A percentile compares a stretch with the other conserved stretches of the same genome.
Evolutionary conservation across 2,888 invertebrate genomes (phyloP).

Genomic region (Actias luna): DNA sequence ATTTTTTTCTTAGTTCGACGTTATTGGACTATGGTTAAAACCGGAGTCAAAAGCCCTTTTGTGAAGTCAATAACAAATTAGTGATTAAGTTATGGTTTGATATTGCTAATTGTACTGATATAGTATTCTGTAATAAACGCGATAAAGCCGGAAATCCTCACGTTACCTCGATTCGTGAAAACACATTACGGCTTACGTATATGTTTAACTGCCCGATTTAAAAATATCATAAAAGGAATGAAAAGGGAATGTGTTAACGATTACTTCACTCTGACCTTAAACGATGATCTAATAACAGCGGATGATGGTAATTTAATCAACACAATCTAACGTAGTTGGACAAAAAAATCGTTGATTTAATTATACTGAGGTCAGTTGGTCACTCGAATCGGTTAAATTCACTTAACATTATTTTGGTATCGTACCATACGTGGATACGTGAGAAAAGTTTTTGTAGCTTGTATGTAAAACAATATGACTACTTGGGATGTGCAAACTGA

Average conservation of each 20-base stretch:
- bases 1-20: no score
- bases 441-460: not conserved
- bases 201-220: not conserved
- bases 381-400: conserved; percentile 14
- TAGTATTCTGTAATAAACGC: no score
- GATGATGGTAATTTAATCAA: conserved; percentile 55
- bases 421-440: not conserved
- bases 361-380: conserved; percentile 22
- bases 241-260: conserved; percentile 1
- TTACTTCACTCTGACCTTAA: conserved; percentile 35
- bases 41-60: no score
- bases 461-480: not conserved
- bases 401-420: not conserved
- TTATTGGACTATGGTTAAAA: no score
- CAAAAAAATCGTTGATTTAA: conserved; percentile 17
- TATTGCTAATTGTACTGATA: no score
- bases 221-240: not conserved
- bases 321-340: conserved; percentile 29
- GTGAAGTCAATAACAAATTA: no score
- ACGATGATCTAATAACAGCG: conserved; percentile 59
- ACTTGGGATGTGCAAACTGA: not conserved
- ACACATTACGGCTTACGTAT: not conserved
- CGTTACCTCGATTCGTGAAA: not conserved
- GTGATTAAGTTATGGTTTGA: no score
- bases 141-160: no score